A percentile compares a stretch with the other conserved stretches of the same genome.
Conservation (phyloP, 2,113 vertebrate genomes). For the pig (Sus scrofa) region DNA sequence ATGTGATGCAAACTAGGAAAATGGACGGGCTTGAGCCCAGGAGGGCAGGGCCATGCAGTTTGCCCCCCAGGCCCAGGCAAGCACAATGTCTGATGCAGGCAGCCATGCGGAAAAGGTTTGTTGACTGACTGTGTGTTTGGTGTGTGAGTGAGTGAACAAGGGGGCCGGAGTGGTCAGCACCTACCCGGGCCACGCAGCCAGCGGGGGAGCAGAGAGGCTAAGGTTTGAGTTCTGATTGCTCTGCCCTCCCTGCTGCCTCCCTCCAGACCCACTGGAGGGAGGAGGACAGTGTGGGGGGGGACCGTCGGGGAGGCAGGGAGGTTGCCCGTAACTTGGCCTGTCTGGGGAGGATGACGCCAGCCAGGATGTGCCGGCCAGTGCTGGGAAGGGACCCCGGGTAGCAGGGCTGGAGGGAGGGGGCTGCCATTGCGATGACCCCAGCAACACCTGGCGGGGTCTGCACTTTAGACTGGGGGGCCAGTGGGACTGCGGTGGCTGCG, state of each 20-base stretch:
- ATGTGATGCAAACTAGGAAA: neutral
- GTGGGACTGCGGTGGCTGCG: fast-evolving
- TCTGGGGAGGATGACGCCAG: neutral
- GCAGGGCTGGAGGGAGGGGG: no score
- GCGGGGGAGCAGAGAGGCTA: neutral
- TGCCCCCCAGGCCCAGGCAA: neutral
- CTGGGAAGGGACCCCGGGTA: fast-evolving
- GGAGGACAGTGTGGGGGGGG: no score
- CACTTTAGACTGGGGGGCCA: fast-evolving
- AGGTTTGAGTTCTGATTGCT: no score
- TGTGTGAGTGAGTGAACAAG: fast-evolving
- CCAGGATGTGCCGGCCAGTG: neutral
- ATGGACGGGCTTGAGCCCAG: fast-evolving
- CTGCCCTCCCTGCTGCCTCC: fast-evolving
- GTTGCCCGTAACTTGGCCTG: neutral
- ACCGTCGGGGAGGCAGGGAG: no score
- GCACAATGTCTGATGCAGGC: fast-evolving
- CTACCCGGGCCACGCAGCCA: neutral
- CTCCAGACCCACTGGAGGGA: neutral
- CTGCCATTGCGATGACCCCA: fast-evolving
- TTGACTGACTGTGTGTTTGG: neutral
- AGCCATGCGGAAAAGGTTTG: fast-evolving
- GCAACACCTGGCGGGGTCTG: fast-evolving
- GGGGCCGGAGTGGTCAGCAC: neutral
- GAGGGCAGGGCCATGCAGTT: fast-evolving